These are phyloP conservation scores for Petrocephalus sullivani DNA, from an alignment of 2,797 vertebrate species.

Conservation along the genomic window DNA sequence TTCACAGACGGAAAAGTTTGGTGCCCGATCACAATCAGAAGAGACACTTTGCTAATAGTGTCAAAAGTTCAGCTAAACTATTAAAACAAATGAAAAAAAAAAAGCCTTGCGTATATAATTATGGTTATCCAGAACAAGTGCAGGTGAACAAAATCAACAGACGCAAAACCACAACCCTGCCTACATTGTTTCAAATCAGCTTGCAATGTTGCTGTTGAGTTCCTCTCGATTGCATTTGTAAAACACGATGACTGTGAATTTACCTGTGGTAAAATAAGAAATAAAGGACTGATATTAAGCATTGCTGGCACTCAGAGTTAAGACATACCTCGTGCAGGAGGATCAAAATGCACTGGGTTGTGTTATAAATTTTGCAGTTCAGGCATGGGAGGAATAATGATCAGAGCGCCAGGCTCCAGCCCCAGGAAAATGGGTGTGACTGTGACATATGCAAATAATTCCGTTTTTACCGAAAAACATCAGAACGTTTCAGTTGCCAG, in stretches of 20 bases:
- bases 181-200: background rate
- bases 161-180: background rate
- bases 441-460: conserved; percentile 1
- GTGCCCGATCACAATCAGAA: background rate
- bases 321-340: background rate
- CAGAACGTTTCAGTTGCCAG: background rate
- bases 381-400: background rate
- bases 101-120: background rate
- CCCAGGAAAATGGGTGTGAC: background rate
- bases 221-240: background rate
- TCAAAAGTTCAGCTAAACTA: background rate
- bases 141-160: background rate
- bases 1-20: background rate
- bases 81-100: background rate
- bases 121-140: background rate
- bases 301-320: background rate
- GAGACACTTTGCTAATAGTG: background rate
- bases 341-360: background rate
- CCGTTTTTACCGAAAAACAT: background rate
- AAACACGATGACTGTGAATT: background rate
- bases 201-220: background rate
- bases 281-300: background rate
- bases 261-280: background rate
- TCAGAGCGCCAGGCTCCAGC: background rate
- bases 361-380: conserved; percentile 8